Percentiles rank a stretch among this genome's conserved stretches.
Evolutionary conservation across 2,113 vertebrate species (phyloP).

Genomic region (Sclerurus mexicanus): DNA sequence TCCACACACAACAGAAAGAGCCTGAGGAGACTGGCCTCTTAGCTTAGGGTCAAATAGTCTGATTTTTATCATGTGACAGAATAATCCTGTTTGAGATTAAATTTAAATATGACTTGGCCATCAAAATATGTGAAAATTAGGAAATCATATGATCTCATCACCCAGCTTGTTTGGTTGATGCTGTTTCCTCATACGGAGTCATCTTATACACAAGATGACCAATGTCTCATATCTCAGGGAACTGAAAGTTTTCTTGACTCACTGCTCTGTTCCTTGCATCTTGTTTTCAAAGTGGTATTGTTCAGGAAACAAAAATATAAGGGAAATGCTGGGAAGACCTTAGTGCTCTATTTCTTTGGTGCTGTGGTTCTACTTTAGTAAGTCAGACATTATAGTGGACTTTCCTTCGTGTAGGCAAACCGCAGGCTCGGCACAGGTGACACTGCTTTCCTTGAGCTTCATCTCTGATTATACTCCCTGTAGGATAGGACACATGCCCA

Average conservation of each 20-base stretch:
- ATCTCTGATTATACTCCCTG: not conserved
- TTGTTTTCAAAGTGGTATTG: not conserved
- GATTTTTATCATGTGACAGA: not conserved
- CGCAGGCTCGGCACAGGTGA: not conserved
- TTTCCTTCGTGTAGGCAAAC: not conserved
- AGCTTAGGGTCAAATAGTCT: not conserved
- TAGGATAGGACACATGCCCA: not conserved
- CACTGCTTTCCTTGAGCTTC: not conserved
- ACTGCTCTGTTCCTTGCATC: not conserved
- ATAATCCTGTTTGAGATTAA: not conserved
- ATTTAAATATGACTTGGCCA: not conserved
- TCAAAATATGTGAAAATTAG: not conserved
- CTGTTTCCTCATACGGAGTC: not conserved
- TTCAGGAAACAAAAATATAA: not conserved
- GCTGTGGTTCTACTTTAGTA: not conserved
- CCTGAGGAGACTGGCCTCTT: not conserved
- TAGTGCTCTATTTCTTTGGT: not conserved
- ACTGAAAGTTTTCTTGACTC: not conserved
- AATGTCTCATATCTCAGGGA: not conserved
- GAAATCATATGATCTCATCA: not conserved
- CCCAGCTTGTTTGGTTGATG: not conserved
- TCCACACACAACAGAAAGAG: not conserved
- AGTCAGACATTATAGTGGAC: not conserved
- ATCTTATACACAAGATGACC: not conserved
- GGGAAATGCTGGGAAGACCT: not conserved